phyloP scores from a whole-genome alignment of 2,797 vertebrate species.

The Phyllotis vaccarum region DNA sequence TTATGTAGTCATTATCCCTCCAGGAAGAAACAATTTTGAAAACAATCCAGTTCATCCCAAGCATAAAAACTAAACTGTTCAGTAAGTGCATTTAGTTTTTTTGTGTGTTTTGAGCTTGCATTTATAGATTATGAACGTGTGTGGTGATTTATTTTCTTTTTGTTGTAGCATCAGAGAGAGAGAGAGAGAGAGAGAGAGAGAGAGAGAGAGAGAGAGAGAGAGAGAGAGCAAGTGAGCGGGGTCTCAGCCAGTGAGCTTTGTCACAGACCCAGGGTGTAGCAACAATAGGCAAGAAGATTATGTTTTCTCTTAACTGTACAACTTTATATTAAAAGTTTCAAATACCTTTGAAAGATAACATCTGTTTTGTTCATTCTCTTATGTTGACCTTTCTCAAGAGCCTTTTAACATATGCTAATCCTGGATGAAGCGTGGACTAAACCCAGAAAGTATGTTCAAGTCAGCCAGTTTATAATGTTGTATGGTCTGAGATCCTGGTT shows the following conservation, averaged over 20 bases:
- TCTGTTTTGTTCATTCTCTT: conserved; percentile 68
- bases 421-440: background rate
- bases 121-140: conserved; percentile 21
- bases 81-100: conserved; percentile 23
- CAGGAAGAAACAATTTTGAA: conserved; percentile 61
- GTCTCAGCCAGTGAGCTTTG: background rate
- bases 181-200: no score
- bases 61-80: conserved; percentile 38
- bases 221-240: no score
- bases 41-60: conserved; percentile 32
- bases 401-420: conserved; percentile 41
- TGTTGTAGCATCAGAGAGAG: background rate
- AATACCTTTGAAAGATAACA: conserved; percentile 61
- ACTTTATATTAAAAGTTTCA: conserved; percentile 54
- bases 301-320: conserved; percentile 35
- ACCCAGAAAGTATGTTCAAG: background rate
- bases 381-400: conserved; percentile 50
- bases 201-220: no score
- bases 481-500: background rate
- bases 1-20: conserved; percentile 40
- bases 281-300: background rate
- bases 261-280: background rate
- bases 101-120: conserved; percentile 54
- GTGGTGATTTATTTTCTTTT: background rate
- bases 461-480: background rate